Evolutionary conservation across 2,888 invertebrate genomes (phyloP).

Genomic region (Meghimatium bilineatum): DNA sequence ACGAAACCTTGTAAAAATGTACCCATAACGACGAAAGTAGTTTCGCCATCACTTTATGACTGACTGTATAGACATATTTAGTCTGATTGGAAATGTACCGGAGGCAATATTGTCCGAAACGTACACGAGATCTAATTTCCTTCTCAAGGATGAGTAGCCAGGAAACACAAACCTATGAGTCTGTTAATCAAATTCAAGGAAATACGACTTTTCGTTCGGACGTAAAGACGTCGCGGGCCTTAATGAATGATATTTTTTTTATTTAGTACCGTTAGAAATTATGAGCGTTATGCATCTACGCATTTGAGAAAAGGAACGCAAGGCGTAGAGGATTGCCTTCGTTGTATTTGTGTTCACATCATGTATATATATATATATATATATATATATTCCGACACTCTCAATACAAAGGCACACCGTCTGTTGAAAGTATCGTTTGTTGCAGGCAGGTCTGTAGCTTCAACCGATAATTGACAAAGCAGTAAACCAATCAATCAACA

Average conservation of each 20-base stretch:
- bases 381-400: no score
- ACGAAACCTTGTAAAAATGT: background rate
- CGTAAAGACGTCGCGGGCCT: background rate
- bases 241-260: background rate
- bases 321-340: no score
- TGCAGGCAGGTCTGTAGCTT: no score
- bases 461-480: no score
- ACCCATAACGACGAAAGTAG: background rate
- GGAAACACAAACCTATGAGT: background rate
- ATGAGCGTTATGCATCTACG: background rate
- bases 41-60: background rate
- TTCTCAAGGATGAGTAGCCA: background rate
- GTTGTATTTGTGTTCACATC: no score
- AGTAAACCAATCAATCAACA: no score
- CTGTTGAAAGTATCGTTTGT: no score
- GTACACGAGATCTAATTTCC: slow-evolving; percentile 5
- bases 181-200: background rate
- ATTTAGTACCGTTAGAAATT: background rate
- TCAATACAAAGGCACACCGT: no score
- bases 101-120: background rate
- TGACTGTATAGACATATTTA: background rate
- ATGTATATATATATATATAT: no score
- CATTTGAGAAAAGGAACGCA: no score
- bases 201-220: background rate
- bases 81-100: background rate